Conservation (phyloP, 2,888 invertebrate genomes). For the Schizotus pectinicornis region DNA sequence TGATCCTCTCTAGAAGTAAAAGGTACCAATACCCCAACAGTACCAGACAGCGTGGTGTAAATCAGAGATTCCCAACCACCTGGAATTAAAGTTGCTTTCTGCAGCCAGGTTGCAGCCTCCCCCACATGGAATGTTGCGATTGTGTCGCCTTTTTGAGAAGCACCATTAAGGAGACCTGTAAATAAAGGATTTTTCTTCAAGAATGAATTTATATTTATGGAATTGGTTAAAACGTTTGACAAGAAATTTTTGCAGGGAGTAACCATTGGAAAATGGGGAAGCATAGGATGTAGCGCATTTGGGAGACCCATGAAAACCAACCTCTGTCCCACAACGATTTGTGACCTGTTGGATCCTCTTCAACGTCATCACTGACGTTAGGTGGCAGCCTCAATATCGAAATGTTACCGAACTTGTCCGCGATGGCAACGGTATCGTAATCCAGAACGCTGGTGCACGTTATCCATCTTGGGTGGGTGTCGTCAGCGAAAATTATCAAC, state of each 20-base stretch:
- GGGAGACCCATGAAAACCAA: constrained; percentile 40
- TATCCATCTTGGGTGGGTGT: constrained; percentile 96
- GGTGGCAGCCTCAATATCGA: constrained; percentile 82
- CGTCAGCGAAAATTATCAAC: constrained; percentile 97
- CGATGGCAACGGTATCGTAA: constrained; percentile 94
- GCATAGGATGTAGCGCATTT: constrained; percentile 14
- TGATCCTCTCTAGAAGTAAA: constrained; percentile 97
- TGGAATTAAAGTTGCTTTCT: constrained; percentile 90
- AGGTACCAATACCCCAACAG: constrained; percentile 91
- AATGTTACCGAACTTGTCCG: constrained; percentile 98
- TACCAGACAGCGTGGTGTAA: constrained; percentile 94
- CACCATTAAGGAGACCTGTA: constrained; percentile 91
- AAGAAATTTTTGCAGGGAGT: no score
- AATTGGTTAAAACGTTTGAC: no score
- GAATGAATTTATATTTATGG: no score
- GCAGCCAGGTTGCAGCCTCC: constrained; percentile 93
- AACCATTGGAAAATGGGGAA: neutral
- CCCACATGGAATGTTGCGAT: constrained; percentile 94
- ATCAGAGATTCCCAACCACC: constrained; percentile 97
- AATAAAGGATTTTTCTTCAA: no score
- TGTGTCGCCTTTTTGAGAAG: constrained; percentile 96
- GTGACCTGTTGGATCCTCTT: constrained; percentile 99
- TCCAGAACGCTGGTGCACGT: constrained; percentile 92
- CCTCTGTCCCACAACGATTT: constrained; percentile 95
- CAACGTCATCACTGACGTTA: constrained; percentile 95